These are phyloP conservation scores for Ariolimax columbianus DNA, from an alignment of 2,888 invertebrate species.

Conservation along the genomic window DNA sequence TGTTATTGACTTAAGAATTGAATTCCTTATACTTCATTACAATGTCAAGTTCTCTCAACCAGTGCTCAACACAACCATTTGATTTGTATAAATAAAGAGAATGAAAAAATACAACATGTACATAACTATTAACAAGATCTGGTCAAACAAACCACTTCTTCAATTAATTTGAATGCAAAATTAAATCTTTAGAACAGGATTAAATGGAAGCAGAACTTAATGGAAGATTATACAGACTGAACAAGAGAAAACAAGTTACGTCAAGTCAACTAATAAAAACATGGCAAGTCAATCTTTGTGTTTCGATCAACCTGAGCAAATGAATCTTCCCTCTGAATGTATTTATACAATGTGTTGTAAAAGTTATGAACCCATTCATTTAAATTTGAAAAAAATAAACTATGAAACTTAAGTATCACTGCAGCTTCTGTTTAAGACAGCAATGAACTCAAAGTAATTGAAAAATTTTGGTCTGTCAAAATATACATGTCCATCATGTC, in stretches of 20 bases:
- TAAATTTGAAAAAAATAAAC: background rate
- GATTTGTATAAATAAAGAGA: background rate
- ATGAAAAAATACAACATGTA: background rate
- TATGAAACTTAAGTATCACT: background rate
- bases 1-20: background rate
- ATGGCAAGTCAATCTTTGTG: too few relatives aligned
- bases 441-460: background rate
- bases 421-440: background rate
- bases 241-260: background rate
- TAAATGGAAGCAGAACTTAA: slow-evolving; percentile 16
- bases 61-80: slow-evolving; percentile 6
- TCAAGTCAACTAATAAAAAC: too few relatives aligned
- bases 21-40: background rate
- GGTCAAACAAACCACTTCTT: slow-evolving; percentile 10
- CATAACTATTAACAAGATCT: slow-evolving; percentile 5
- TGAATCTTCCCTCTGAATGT: background rate
- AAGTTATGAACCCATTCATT: background rate
- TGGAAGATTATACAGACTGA: slow-evolving; percentile 1
- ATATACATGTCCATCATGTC: too few relatives aligned
- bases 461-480: background rate
- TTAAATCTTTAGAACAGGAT: slow-evolving; percentile 3
- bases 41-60: background rate
- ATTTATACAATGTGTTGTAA: background rate
- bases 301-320: too few relatives aligned
- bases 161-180: background rate